phyloP scores from a whole-genome alignment of 2,797 vertebrate species.

The Cryptoblepharus egeriae region DNA sequence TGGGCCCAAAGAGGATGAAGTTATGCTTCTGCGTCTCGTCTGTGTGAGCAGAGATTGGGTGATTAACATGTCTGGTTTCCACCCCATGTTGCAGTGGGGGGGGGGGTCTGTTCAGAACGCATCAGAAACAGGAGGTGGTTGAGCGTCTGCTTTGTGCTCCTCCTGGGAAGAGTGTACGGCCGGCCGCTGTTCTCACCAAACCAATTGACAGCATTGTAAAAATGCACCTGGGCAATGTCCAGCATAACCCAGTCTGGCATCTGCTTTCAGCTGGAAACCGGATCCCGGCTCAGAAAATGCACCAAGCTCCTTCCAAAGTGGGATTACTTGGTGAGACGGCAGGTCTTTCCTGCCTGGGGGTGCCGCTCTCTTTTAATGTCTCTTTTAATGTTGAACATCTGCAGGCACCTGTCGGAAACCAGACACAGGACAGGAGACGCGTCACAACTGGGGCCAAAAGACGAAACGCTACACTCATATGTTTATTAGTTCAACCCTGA shows the following conservation, averaged over 20 bases:
- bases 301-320: background rate
- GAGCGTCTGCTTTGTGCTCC: background rate
- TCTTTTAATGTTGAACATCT: background rate
- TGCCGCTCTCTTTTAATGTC: background rate
- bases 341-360: background rate
- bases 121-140: background rate
- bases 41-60: background rate
- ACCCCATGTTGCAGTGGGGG: background rate
- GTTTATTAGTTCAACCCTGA: background rate
- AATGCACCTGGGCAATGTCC: background rate
- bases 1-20: background rate
- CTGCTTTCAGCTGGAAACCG: slow-evolving; percentile 14
- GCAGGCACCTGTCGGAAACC: background rate
- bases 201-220: background rate
- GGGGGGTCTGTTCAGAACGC: background rate
- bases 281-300: background rate
- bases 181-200: background rate
- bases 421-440: background rate
- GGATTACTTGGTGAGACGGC: background rate
- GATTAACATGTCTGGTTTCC: slow-evolving; percentile 19
- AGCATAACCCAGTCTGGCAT: background rate
- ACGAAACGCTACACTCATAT: background rate
- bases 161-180: background rate
- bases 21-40: background rate
- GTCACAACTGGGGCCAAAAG: background rate